Evolutionary conservation across 2,113 vertebrate genomes (phyloP).

Genomic region (Indicator maculatus): DNA sequence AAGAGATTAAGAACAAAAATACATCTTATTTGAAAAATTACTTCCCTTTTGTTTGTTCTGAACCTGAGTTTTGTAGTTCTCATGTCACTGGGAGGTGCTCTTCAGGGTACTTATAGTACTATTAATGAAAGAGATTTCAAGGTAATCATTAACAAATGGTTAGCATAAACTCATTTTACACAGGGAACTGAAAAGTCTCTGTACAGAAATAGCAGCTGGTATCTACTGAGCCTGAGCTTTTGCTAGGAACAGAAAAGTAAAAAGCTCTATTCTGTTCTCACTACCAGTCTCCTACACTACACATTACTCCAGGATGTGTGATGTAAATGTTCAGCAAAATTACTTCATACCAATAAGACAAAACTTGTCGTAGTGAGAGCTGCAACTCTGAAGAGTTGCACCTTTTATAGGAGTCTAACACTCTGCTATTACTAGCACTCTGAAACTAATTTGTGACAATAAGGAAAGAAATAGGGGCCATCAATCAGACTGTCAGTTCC

Average conservation of each 20-base stretch:
- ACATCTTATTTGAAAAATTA: neutral
- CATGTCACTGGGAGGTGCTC: neutral
- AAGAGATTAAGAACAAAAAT: neutral
- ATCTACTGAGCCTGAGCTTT: neutral
- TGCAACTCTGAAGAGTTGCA: slow-evolving; percentile 13
- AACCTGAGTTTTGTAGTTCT: neutral
- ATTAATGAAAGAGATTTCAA: neutral
- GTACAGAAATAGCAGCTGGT: neutral
- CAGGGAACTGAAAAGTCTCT: neutral
- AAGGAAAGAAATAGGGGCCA: slow-evolving; percentile 66
- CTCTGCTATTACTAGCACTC: slow-evolving; percentile 12
- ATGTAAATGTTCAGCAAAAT: slow-evolving; percentile 52
- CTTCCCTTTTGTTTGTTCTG: neutral
- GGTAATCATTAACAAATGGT: slow-evolving; percentile 3
- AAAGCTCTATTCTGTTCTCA: slow-evolving; percentile 29
- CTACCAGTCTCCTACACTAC: neutral
- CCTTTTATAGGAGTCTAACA: slow-evolving; percentile 29
- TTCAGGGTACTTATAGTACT: neutral
- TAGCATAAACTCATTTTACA: neutral
- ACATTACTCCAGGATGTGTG: neutral
- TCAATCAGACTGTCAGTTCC: slow-evolving; percentile 65
- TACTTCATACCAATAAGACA: slow-evolving; percentile 45
- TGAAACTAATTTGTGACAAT: slow-evolving; percentile 67
- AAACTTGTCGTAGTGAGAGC: slow-evolving; percentile 34
- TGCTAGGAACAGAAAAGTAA: neutral